Base-by-base conservation (phyloP, 2,888 invertebrate genomes). In the Frankliniella intonsa region DNA sequence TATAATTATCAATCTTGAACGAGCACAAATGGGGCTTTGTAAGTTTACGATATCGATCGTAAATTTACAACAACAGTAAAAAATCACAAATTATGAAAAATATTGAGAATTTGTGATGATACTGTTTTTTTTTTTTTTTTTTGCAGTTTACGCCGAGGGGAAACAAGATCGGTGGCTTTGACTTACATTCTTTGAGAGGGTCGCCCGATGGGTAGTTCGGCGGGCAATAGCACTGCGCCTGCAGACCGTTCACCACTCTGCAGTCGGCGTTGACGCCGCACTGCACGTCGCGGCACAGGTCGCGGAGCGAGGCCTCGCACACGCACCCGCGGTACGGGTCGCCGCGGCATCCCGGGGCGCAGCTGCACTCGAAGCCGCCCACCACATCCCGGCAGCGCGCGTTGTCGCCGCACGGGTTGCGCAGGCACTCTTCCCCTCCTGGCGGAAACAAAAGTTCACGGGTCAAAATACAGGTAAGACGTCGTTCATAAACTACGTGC, bases 181-280 rank as follows among this genome's bases (percentile, higher is more conserved):
- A 91, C 94, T 92, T 90, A 96, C 96, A 96, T 91, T 94, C 93
- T 86, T 93, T 92, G 86, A 93, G 92, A 38, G 96, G 95, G 90
- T 97, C 94, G 82, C 96, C 97, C 83, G 92, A 91, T 81, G 96
- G 95, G 88, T 91, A 94, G 86, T 93, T 92, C 62, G 93, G 90
- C 81, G 96, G 96, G 87, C 97, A 97, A 87, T 93, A 94, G 87
- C 97, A 97, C 86, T 95, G 92, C 0, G 94, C 92, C 86, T 92
- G 91, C 83, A 90, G 90, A 80, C 90, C 91, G 84, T 91, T 90
- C 81, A 91, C 89, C 79, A 94, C 92, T 84, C 92, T 91, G 87
- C 97, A 97, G 82, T 92, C 92, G 3, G 97, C 96, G 86, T 95
- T 95, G 62, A 91, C 90, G 25, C 97, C 97, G 87, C 97, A 97